phyloP scores from a whole-genome alignment of 2,888 invertebrate genomes.

The Brassicogethes aeneus region DNA sequence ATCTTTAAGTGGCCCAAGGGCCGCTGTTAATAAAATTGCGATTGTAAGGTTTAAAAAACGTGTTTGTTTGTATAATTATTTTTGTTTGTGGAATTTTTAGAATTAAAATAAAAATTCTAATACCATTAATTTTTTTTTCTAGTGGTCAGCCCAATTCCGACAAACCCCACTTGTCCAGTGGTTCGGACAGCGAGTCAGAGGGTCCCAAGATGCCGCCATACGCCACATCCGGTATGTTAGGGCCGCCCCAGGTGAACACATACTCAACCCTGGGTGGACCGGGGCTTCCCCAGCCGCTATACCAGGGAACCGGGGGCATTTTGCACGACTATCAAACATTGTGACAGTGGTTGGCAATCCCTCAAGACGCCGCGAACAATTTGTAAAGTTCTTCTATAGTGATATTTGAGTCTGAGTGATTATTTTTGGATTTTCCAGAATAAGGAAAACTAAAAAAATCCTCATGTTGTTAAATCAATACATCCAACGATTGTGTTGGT shows the following conservation, averaged over 20 bases:
- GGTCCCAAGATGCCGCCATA: slow-evolving; percentile 32
- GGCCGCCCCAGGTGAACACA: slow-evolving; percentile 24
- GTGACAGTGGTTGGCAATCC: slow-evolving; percentile 40
- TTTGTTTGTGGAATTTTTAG: too few species aligned
- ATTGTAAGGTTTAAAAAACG: too few species aligned
- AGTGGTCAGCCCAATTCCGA: slow-evolving; percentile 37
- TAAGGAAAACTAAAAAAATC: too few species aligned
- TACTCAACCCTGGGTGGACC: slow-evolving; percentile 30
- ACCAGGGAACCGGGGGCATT: slow-evolving; percentile 36
- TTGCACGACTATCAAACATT: slow-evolving; percentile 42
- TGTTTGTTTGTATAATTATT: too few species aligned
- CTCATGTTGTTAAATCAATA: too few species aligned
- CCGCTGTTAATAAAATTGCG: too few species aligned
- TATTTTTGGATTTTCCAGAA: too few species aligned
- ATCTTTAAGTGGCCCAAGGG: too few species aligned
- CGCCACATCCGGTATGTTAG: slow-evolving; percentile 20
- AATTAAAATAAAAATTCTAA: too few species aligned
- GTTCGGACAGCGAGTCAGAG: slow-evolving; percentile 39
- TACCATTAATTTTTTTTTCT: too few species aligned
- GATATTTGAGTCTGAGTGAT: background rate
- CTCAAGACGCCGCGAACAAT: slow-evolving; percentile 16
- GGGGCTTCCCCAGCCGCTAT: slow-evolving; percentile 33
- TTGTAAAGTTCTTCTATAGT: slow-evolving; percentile 8
- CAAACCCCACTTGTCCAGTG: slow-evolving; percentile 39
- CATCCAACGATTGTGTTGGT: too few species aligned